Evolutionary conservation across 30 jellyfish, hydroid and myxozoan genomes (phyloP).

Genomic region (Cassiopea xamachana): DNA sequence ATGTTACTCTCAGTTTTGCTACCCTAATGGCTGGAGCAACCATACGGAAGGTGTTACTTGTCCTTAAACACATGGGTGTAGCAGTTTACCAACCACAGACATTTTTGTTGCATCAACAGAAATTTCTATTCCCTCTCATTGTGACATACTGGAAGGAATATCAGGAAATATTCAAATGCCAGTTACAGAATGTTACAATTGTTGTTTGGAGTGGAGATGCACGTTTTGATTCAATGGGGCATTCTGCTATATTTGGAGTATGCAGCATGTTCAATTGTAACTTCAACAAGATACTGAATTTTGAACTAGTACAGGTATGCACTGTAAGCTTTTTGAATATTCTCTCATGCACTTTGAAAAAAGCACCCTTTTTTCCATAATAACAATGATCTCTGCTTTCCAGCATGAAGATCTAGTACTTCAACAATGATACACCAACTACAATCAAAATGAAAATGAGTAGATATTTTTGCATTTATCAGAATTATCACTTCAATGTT

Average conservation of each 20-base stretch:
- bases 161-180: neutral
- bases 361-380: neutral
- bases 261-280: constrained; percentile 28
- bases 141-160: neutral
- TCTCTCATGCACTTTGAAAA: neutral
- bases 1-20: constrained; percentile 51
- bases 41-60: neutral
- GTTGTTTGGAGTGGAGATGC: constrained; percentile 52
- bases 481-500: neutral
- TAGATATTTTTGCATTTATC: neutral
- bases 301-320: constrained; percentile 19
- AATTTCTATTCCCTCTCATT: neutral
- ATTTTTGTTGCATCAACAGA: neutral
- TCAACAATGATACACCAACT: neutral
- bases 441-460: neutral
- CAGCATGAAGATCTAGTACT: neutral
- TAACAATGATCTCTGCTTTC: neutral
- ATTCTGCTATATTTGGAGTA: constrained; percentile 6
- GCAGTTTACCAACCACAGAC: neutral
- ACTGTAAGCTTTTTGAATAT: neutral
- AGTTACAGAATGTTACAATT: neutral
- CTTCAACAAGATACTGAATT: constrained; percentile 1
- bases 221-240: constrained; percentile 43
- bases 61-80: neutral
- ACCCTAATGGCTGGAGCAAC: constrained; percentile 51